phyloP scores from a whole-genome alignment of 1,140 invertebrate species.

The Condylostylus longicornis region DNA sequence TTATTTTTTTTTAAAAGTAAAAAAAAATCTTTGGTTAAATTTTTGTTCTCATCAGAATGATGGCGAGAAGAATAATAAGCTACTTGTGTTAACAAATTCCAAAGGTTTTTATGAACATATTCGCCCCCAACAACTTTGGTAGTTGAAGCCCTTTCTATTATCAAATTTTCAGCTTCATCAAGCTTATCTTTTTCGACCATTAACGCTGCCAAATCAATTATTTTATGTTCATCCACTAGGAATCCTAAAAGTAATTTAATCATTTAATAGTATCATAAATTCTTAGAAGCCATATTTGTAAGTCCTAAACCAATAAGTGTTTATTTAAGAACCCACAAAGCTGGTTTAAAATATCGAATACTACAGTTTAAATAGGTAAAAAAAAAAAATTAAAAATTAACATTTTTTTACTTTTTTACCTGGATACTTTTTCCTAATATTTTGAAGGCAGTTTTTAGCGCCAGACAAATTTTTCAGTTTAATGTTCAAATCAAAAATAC shows the following conservation, averaged over 20 bases:
- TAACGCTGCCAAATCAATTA: constrained; percentile 33
- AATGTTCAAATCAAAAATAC: constrained; percentile 32
- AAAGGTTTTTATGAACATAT: constrained; percentile 28
- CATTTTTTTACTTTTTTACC: too few species aligned
- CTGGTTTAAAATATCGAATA: too few species aligned
- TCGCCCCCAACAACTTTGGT: constrained; percentile 15
- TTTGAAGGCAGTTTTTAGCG: constrained; percentile 24
- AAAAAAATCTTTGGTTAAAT: constrained; percentile 17
- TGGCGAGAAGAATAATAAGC: constrained; percentile 14
- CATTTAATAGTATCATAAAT: not conserved
- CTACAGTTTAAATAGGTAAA: too few species aligned
- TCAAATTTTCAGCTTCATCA: constrained; percentile 29
- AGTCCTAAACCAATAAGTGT: not conserved
- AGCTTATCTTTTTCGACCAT: constrained; percentile 30
- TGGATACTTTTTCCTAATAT: constrained; percentile 17
- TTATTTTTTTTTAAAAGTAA: constrained; percentile 26
- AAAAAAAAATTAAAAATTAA: too few species aligned
- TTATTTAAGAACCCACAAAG: not conserved
- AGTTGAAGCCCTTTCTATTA: constrained; percentile 15
- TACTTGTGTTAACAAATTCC: constrained; percentile 31
- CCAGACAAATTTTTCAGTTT: constrained; percentile 24
- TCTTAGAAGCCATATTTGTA: not conserved
- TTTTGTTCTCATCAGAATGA: constrained; percentile 7
- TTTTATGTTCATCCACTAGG: constrained; percentile 35
- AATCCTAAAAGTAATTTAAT: constrained; percentile 19